Base-by-base conservation (phyloP, 2,113 vertebrate species). In the Alouatta palliata region DNA sequence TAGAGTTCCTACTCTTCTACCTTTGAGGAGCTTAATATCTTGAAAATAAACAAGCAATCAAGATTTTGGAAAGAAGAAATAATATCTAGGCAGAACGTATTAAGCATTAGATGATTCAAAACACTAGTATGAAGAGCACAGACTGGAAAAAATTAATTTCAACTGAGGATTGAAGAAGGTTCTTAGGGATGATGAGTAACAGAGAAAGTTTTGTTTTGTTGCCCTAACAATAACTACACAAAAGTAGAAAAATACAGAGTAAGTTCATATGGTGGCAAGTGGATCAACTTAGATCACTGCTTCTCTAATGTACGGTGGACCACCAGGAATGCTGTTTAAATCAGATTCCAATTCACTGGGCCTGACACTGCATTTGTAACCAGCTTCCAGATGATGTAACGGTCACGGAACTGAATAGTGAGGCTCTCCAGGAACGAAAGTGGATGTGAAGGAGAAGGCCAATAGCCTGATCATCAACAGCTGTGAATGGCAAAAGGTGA, bases 41-140 rank as follows among this genome's bases (percentile, higher is more conserved):
- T 76, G 6, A 25, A 83, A 84, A 68, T 1, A 96, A 10, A 83
- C 1, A 68, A 93, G 32, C 11, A 87, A 88, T 49, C 3, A 32
- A 49, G 40, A 21, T 91, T 86, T 94, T 96, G 86, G 23, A 79
- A 27, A 96, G 12, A 2, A 94, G 19, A 95, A 95, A 94, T 45
- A 84, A 43, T 58, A 85, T 16, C 20, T 82, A 49, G 37, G 37
- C 3, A 91, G 9, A 71, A 83, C 45, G 9, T 54, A 89, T 40
- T 92, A 87, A 70, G 35, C 71, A 90, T 75, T 85, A 66, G 5
- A 3, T 77, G 52, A 92, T 85, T 73, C 14, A 71, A 49, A 86
- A 94, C 13, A 80, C 27, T 66, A 20, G n/a, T 37, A 30, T 1
- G 2, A 45, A 58, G 11, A 49, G 20, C 3, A 56, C 7, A 82